Percentiles rank a stretch among this genome's conserved stretches.
Conservation (phyloP, 2,888 invertebrate genomes). For the Pammene aurita region DNA sequence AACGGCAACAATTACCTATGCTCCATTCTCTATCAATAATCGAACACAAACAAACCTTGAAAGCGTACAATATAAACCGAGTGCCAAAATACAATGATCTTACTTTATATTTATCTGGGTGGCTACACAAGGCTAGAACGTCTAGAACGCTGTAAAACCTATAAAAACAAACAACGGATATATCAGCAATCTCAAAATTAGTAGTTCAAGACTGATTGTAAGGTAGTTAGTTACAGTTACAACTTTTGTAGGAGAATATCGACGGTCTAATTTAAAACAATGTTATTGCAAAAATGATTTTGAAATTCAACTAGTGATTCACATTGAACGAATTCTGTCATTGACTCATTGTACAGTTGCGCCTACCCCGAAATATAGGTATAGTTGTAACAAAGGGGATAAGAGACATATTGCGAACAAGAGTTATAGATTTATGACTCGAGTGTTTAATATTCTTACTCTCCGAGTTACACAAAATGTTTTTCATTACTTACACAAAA, state of each 20-base stretch:
- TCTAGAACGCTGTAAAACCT: neutral
- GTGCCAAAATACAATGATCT: slow-evolving; percentile 14
- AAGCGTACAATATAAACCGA: slow-evolving; percentile 3
- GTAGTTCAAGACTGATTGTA: slow-evolving; percentile 24
- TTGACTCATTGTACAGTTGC: no score
- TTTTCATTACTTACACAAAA: no score
- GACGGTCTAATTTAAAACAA: slow-evolving; percentile 31
- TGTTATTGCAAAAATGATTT: slow-evolving; percentile 9
- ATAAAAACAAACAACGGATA: slow-evolving; percentile 30
- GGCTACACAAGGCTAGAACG: neutral
- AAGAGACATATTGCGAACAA: no score
- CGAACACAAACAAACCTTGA: slow-evolving; percentile 35
- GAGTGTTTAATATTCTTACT: no score
- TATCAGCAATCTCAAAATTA: slow-evolving; percentile 30
- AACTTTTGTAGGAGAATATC: slow-evolving; percentile 19
- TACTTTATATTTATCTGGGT: slow-evolving; percentile 4
- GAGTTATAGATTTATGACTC: no score
- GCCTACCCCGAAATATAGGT: no score
- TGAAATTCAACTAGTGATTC: neutral
- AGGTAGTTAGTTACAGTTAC: slow-evolving; percentile 36
- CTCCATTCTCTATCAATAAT: slow-evolving; percentile 31
- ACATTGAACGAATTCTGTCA: neutral
- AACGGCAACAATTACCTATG: slow-evolving; percentile 10
- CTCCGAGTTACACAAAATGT: no score
- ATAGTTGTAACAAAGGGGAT: no score